Conservation (phyloP, 2,113 vertebrate genomes). For the Megaceryle torquata region DNA sequence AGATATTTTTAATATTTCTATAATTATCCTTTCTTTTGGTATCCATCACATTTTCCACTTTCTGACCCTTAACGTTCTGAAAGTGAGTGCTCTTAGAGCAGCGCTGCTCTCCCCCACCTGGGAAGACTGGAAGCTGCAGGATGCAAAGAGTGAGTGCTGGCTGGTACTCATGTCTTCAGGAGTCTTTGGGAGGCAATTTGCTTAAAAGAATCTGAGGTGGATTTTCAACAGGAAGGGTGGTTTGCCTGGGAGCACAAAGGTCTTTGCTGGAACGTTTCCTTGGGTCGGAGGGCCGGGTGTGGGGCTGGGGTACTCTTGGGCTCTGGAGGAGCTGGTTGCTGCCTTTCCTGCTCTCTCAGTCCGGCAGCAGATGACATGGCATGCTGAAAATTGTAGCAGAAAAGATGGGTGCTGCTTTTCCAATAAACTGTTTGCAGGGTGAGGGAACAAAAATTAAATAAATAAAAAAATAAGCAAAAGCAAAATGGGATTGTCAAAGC, state of each 20-base stretch:
- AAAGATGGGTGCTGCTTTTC: not conserved
- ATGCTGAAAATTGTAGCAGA: not conserved
- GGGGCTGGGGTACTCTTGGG: not conserved
- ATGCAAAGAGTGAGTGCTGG: not conserved
- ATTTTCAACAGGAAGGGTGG: not conserved
- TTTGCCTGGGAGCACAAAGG: not conserved
- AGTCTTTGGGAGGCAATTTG: not conserved
- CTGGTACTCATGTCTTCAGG: not conserved
- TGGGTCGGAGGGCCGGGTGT: not conserved
- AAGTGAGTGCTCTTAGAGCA: not conserved
- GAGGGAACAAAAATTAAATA: rapidly evolving
- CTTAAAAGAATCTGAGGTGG: not conserved
- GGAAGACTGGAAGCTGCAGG: not conserved
- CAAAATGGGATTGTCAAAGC: not conserved
- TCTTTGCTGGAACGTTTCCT: not conserved
- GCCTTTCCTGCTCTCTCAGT: not conserved
- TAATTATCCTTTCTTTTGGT: not conserved
- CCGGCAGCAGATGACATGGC: not conserved
- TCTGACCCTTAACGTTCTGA: not conserved
- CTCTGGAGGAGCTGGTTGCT: not conserved
- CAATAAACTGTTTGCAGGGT: not conserved
- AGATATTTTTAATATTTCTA: not conserved
- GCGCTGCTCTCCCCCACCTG: not conserved
- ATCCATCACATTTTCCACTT: not conserved
- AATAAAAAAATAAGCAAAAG: not conserved